Conservation (phyloP, 2,888 invertebrate species). For the Drosophila demipolita region DNA sequence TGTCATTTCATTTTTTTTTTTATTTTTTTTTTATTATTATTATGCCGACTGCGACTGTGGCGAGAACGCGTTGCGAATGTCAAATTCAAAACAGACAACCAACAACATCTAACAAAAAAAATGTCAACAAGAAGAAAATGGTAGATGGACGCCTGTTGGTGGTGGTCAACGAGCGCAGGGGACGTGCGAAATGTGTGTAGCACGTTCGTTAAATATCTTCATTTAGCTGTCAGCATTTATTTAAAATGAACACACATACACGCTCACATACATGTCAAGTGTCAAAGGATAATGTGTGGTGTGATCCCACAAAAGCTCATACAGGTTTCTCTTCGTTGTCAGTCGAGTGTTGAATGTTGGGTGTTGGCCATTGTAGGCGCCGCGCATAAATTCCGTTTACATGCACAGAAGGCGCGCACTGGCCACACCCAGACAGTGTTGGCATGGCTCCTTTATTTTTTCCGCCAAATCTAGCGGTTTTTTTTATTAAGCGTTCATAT, state of each 20-base stretch:
- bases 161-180: background rate
- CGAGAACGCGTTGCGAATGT: constrained; percentile 59
- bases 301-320: constrained; percentile 17
- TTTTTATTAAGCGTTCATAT: background rate
- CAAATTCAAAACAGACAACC: constrained; percentile 46
- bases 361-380: constrained; percentile 24
- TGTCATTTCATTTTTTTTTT: constrained; percentile 15
- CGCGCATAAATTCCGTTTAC: constrained; percentile 61
- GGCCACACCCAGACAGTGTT: constrained; percentile 42
- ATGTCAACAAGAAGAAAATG: constrained; percentile 39
- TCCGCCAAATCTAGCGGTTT: background rate
- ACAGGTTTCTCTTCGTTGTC: constrained; percentile 33
- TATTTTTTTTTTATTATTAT: background rate
- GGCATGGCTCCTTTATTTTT: background rate
- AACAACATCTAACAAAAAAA: constrained; percentile 25
- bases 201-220: constrained; percentile 78
- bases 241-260: constrained; percentile 51
- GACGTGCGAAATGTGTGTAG: constrained; percentile 52
- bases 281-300: constrained; percentile 23
- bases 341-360: background rate
- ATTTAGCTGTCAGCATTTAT: constrained; percentile 75
- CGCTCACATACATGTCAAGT: constrained; percentile 7
- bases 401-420: constrained; percentile 52
- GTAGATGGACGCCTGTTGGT: background rate
- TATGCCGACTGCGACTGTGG: constrained; percentile 30